These are phyloP conservation scores for Myiozetetes cayanensis DNA, from an alignment of 2,113 vertebrate genomes.

Conservation along the genomic window DNA sequence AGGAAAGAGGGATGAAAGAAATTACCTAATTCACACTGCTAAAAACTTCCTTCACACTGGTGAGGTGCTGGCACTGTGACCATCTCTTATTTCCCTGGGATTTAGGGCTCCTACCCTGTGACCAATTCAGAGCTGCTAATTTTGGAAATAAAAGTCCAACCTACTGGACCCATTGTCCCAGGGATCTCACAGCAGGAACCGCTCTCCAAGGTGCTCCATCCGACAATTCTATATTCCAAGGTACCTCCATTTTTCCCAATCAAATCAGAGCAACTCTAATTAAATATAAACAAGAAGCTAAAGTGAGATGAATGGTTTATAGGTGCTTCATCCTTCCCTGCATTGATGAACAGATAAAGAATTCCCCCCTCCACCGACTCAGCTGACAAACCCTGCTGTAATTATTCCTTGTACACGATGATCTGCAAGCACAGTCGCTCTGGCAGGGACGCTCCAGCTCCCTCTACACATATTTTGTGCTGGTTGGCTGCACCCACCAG, in stretches of 20 bases:
- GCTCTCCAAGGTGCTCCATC: background rate
- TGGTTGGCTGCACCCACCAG: conserved; percentile 7
- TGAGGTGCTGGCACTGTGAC: background rate
- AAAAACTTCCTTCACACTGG: background rate
- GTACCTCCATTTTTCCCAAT: background rate
- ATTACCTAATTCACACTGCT: background rate
- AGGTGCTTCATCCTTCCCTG: conserved; percentile 26
- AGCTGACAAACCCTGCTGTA: conserved; percentile 28
- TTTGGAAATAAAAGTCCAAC: background rate
- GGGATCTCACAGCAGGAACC: background rate
- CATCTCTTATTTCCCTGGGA: background rate
- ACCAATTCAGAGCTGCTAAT: background rate
- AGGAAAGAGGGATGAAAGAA: background rate
- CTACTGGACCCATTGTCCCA: background rate
- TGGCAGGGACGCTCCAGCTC: background rate
- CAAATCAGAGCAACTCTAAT: conserved; percentile 21
- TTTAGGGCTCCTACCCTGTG: background rate
- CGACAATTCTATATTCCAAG: background rate
- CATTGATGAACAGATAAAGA: conserved; percentile 59
- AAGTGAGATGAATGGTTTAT: conserved; percentile 57
- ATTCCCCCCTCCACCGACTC: conserved; percentile 29
- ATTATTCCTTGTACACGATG: background rate
- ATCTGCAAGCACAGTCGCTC: background rate
- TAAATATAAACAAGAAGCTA: conserved; percentile 42
- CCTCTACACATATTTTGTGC: background rate